Conservation (phyloP, 2,797 vertebrate genomes). For the Myotis planiceps region DNA sequence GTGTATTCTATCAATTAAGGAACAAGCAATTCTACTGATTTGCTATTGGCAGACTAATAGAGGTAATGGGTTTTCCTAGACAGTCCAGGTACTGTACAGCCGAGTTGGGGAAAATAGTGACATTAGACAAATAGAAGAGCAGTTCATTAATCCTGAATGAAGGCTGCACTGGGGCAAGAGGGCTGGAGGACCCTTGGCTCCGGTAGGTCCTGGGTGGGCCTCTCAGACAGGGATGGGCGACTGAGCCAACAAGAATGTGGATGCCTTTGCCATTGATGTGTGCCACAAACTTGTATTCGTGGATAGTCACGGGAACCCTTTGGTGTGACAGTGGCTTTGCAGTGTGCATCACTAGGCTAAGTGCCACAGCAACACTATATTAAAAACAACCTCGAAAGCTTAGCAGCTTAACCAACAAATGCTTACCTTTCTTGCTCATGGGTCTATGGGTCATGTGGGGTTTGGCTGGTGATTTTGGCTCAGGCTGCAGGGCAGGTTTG, state of each 20-base stretch:
- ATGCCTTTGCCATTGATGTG: slow-evolving; percentile 52
- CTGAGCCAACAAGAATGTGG: slow-evolving; percentile 76
- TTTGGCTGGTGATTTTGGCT: background rate
- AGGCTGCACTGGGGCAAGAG: slow-evolving; percentile 56
- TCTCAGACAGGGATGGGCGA: slow-evolving; percentile 29
- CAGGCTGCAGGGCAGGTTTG: background rate
- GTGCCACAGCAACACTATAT: background rate
- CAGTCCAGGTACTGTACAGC: slow-evolving; percentile 80
- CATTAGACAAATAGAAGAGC: slow-evolving; percentile 84
- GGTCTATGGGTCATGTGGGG: background rate
- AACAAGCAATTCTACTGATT: slow-evolving; percentile 89
- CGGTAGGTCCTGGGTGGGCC: slow-evolving; percentile 69
- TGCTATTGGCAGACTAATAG: slow-evolving; percentile 89
- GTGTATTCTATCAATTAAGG: slow-evolving; percentile 89
- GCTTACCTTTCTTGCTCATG: background rate
- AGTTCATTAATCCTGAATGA: slow-evolving; percentile 86
- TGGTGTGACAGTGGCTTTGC: background rate
- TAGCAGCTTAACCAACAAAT: background rate
- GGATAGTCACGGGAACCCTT: background rate
- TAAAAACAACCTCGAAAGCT: background rate
- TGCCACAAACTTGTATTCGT: background rate
- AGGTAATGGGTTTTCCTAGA: slow-evolving; percentile 90
- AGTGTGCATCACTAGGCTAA: background rate
- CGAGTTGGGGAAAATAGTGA: slow-evolving; percentile 82
- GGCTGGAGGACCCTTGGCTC: slow-evolving; percentile 73